Base-by-base conservation (phyloP, 2,113 vertebrate species). In the Istiophorus platypterus region DNA sequence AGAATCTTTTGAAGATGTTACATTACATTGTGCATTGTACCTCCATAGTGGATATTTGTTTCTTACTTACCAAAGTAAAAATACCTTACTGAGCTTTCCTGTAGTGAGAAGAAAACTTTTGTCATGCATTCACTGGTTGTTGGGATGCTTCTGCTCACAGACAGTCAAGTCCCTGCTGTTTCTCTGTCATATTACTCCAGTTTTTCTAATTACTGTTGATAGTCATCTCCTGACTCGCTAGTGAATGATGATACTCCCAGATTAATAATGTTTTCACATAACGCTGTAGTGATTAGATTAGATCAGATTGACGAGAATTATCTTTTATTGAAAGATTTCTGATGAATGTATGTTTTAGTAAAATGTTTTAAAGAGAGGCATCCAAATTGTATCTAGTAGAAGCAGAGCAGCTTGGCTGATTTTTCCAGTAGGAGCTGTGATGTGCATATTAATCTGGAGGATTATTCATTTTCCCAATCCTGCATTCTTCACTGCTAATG, bases 401-500 rank as follows among this genome's bases (percentile, higher is more conserved):
- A 80, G 52, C 63, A 39, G 66, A 66, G 49, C 47, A 69, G 63
- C 64, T 68, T 27, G 34, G 26, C 18, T 65, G 65, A 86, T 81
- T 89, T 72, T 85, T 88, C 84, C 65, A 73, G 76, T 41, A 51
- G 51, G 74, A 81, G 31, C 73, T 88, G 85, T 86, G 72, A 85
- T 76, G 72, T 79, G 86, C 85, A 89, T 84, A 91, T 89, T 92
- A 89, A 89, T 91, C 77, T 11, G 26, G 11, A 70, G 11, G 82
- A 92, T 89, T 92, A 91, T 92, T 91, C 72, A 89, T 82, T 81
- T 81, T 73, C 71, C 65, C 72, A 71, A 58, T 87, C 57, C 68
- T 74, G 83, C 80, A 88, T 91, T 91, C 75, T 84, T 91, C 76
- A 86, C 70, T 65, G 59, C 78, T 87, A 89, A 91, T 92, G 82